These are phyloP conservation scores for Zapornia atra DNA, from an alignment of 2,113 vertebrate genomes.

Conservation along the genomic window DNA sequence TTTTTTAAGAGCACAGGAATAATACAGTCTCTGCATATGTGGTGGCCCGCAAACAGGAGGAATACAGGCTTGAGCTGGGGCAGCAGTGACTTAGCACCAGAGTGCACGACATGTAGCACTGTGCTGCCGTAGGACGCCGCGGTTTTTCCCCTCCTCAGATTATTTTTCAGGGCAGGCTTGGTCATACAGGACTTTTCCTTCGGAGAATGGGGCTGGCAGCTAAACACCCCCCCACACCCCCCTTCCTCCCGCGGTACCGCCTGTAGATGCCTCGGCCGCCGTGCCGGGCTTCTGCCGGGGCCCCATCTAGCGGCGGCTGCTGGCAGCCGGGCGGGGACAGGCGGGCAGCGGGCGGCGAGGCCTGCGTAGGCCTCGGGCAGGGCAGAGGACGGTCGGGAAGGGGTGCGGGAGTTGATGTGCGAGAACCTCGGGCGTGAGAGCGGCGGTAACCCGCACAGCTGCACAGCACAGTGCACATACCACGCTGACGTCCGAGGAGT, in stretches of 20 bases:
- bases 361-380: background rate
- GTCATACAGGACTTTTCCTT: background rate
- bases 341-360: background rate
- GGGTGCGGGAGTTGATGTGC: too few species aligned
- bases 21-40: background rate
- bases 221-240: too few species aligned
- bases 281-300: background rate
- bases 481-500: background rate
- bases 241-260: too few species aligned
- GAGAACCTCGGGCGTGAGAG: background rate
- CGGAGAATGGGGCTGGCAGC: too few species aligned
- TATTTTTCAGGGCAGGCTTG: background rate
- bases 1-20: background rate
- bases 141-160: background rate
- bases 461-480: rapidly evolving
- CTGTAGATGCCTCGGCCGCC: too few species aligned
- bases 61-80: background rate
- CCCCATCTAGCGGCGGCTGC: background rate
- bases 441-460: too few species aligned
- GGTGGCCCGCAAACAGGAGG: background rate
- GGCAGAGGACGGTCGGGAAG: too few species aligned
- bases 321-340: too few species aligned
- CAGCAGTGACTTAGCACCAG: background rate
- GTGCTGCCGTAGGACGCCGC: background rate
- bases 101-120: background rate